Conservation (phyloP, 2,888 invertebrate genomes). For the Lycia hirtaria region DNA sequence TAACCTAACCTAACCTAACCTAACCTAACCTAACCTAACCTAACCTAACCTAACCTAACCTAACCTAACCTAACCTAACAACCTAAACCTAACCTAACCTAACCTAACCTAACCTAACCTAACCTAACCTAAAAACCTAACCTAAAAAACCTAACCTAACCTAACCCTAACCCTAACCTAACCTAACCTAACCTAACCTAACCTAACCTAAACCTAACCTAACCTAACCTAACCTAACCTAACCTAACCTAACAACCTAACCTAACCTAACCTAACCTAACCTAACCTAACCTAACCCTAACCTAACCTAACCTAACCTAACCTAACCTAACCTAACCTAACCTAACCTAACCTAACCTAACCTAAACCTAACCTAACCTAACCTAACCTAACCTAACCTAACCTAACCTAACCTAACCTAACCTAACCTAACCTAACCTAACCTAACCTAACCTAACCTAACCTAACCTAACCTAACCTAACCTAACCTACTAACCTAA, state of each 20-base stretch:
- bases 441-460: too few species aligned
- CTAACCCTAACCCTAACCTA: constrained; percentile 42
- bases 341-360: too few species aligned
- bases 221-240: constrained; percentile 43
- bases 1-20: constrained; percentile 34
- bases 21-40: constrained; percentile 39
- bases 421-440: too few species aligned
- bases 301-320: too few species aligned
- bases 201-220: constrained; percentile 43
- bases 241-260: constrained; percentile 36
- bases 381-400: too few species aligned
- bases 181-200: constrained; percentile 43
- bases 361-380: background rate
- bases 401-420: too few species aligned
- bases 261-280: background rate
- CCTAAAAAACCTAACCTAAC: too few species aligned
- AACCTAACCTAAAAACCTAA: constrained; percentile 40
- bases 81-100: background rate
- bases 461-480: background rate
- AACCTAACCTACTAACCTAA: constrained; percentile 6
- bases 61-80: background rate
- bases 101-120: constrained; percentile 7
- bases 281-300: constrained; percentile 1
- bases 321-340: too few species aligned
- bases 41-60: background rate